A percentile compares a stretch with the other conserved stretches of the same genome.
These are phyloP conservation scores for Peucedramus taeniatus DNA, from an alignment of 2,113 vertebrate species.

Conservation along the genomic window DNA sequence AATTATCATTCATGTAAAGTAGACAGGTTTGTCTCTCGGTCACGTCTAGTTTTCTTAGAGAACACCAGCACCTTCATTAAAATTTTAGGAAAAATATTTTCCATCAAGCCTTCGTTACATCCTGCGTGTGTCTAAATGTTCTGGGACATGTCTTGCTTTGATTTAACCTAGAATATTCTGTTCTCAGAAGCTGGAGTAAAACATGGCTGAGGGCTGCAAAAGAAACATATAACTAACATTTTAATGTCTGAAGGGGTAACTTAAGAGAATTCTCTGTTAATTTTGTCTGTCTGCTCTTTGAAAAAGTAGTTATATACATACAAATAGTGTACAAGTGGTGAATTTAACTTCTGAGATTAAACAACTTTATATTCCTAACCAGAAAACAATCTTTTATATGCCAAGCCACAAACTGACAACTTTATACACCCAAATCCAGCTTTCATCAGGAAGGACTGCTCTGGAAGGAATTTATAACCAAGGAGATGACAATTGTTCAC, in stretches of 20 bases:
- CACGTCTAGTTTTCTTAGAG: neutral
- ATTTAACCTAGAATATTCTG: neutral
- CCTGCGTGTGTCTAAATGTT: neutral
- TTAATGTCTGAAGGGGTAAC: neutral
- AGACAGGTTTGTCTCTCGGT: neutral
- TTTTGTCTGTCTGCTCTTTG: neutral
- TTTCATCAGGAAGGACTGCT: neutral
- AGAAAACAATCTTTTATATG: neutral
- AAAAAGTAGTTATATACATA: neutral
- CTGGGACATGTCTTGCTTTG: neutral
- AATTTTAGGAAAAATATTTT: neutral
- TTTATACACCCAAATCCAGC: neutral
- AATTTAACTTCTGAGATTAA: neutral
- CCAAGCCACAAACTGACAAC: neutral
- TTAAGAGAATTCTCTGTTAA: neutral
- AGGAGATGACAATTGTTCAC: neutral
- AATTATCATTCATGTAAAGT: neutral
- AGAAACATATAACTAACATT: neutral
- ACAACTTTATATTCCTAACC: neutral
- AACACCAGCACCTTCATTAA: neutral
- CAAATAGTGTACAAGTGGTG: neutral
- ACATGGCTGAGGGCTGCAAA: neutral
- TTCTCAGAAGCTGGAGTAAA: neutral
- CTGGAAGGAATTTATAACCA: neutral
- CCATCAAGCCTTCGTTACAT: neutral